Evolutionary conservation across 2,113 vertebrate species (phyloP).

Genomic region (Morone chrysops): DNA sequence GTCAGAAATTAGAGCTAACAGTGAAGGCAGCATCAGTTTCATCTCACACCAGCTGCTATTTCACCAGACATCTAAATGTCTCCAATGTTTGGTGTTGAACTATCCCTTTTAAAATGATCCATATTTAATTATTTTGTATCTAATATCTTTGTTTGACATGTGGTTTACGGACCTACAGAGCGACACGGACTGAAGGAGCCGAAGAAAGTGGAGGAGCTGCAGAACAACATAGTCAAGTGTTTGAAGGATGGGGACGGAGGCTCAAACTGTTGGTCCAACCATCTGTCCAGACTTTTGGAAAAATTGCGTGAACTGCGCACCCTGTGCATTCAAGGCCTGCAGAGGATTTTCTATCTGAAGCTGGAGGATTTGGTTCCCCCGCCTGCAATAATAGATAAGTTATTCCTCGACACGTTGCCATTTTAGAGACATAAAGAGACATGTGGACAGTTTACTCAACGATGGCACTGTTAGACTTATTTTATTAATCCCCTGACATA

Average conservation of each 20-base stretch:
- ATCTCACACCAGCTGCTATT: too few relatives aligned
- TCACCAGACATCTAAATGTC: too few relatives aligned
- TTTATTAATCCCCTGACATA: neutral
- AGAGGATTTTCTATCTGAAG: constrained; percentile 99
- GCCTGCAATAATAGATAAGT: constrained; percentile 96
- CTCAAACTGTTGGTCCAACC: constrained; percentile 87
- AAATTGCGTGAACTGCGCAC: constrained; percentile 97
- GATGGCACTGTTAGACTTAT: neutral
- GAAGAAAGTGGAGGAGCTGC: constrained; percentile 94
- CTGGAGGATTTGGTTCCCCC: constrained; percentile 98
- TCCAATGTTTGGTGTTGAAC: too few relatives aligned
- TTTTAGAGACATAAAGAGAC: constrained; percentile 83
- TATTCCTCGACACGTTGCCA: constrained; percentile 97
- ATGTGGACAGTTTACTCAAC: neutral
- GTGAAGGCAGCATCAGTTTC: neutral
- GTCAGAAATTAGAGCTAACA: neutral
- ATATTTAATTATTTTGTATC: neutral
- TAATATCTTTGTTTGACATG: neutral
- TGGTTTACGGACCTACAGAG: constrained; percentile 80
- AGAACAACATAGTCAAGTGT: constrained; percentile 93
- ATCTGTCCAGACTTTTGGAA: constrained; percentile 94
- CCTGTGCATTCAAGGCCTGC: constrained; percentile 96
- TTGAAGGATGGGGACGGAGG: constrained; percentile 91
- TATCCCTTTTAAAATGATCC: neutral
- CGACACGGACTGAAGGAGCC: constrained; percentile 96